phyloP scores from a whole-genome alignment of 2,113 vertebrate genomes.

The Piaya cayana region DNA sequence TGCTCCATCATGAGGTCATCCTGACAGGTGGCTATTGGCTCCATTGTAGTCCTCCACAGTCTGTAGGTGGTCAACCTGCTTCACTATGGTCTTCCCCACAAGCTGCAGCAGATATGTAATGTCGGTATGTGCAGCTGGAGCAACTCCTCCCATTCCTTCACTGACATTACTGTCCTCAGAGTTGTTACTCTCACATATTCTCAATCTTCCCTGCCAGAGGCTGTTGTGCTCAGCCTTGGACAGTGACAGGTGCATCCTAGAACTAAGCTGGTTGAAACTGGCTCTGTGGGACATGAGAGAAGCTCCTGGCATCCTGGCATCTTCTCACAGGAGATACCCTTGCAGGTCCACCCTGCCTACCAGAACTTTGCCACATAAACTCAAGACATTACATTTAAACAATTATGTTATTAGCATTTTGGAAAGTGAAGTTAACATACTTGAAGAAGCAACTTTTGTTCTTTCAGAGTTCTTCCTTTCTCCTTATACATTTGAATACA shows the following conservation, averaged over 20 bases:
- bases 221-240: background rate
- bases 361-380: background rate
- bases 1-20: accelerated
- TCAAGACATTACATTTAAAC: background rate
- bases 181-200: background rate
- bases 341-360: accelerated
- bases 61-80: accelerated
- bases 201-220: background rate
- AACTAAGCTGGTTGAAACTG: background rate
- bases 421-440: background rate
- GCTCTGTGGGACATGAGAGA: accelerated
- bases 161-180: background rate
- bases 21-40: background rate
- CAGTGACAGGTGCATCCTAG: accelerated
- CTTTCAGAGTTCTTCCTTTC: background rate
- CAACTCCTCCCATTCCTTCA: background rate
- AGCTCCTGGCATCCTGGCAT: background rate
- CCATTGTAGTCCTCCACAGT: accelerated
- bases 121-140: accelerated
- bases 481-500: background rate
- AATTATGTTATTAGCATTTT: background rate
- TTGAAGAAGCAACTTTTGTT: background rate
- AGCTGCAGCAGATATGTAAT: background rate
- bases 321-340: background rate
- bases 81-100: accelerated